A percentile compares a stretch with the other conserved stretches of the same genome.
These are phyloP conservation scores for Riparia riparia DNA, from an alignment of 2,113 vertebrate species.

Conservation along the genomic window DNA sequence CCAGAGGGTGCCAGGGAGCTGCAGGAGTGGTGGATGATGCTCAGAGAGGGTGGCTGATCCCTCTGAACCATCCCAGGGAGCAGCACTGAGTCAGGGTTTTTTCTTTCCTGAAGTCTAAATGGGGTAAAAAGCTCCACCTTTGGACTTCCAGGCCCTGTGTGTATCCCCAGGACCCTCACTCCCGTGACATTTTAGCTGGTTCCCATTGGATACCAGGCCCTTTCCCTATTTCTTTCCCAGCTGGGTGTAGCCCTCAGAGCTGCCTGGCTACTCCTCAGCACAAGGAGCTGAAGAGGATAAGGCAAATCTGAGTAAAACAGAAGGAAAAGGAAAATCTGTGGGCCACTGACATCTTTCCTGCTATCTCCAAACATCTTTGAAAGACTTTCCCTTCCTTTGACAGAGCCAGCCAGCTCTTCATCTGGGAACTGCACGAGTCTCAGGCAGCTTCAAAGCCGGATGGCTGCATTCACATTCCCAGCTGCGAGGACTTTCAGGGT, in stretches of 20 bases:
- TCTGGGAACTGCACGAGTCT: conserved; percentile 22
- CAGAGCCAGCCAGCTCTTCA: conserved; percentile 36
- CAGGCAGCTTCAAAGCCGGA: conserved; percentile 49
- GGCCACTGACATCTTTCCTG: neutral
- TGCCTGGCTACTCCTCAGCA: neutral
- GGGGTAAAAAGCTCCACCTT: neutral
- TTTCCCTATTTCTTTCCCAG: neutral
- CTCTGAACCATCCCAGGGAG: neutral
- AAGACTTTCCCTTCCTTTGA: conserved; percentile 20
- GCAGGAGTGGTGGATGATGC: neutral
- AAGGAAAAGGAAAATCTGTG: neutral
- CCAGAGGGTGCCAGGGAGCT: neutral
- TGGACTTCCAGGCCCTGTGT: neutral
- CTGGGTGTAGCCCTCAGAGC: neutral
- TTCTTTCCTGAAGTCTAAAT: neutral
- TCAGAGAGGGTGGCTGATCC: neutral
- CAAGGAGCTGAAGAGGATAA: neutral
- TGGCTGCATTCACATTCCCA: neutral
- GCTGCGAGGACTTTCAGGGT: neutral
- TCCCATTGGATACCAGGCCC: neutral
- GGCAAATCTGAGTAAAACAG: neutral
- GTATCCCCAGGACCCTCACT: neutral
- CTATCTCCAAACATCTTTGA: conserved; percentile 36
- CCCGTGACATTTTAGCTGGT: neutral
- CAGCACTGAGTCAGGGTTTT: neutral